Evolutionary conservation across 2,113 vertebrate species (phyloP), one percentile per base, ranked within the genome.

Genomic region (Tapirus terrestris): DNA sequence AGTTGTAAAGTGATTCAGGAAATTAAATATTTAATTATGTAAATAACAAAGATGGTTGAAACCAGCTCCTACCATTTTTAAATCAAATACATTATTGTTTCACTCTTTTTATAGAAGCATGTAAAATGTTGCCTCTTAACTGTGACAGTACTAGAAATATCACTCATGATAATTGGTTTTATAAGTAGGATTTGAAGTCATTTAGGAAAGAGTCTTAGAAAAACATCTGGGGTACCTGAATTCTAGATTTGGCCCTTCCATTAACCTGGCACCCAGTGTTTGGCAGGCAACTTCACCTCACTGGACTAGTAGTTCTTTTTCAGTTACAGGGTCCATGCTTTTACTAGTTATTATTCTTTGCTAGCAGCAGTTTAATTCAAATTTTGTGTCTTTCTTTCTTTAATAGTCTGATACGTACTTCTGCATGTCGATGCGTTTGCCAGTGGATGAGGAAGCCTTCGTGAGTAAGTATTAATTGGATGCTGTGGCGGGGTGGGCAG

Each of bases 321-420:
- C 18, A 29, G 7, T 65, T 36, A 23, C 48, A 20, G 31, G 72
- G 8, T 25, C 12, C 53, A 5, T 36, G 20, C 8, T 80, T 75
- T 61, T 80, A n/a, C 56, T 67, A 39, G 20, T 76, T 91, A 33
- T 31, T 58, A 6, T 33, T 92, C 60, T 18, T 60, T 73, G 89
- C 8, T 91, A 29, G 39, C 18, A 80, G 18, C 45, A 70, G 73
- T 45, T 51, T 45, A 94, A 83, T 96, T 94, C 61, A 25, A 70
- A 81, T 90, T 90, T 65, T 97, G n/a, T 88, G 85, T 83, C 93
- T 93, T 82, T 98, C 58, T 98, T 95, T 98, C 95, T 98, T 85
- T 98, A 98, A 98, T 98, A 99, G 99, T 99, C 99, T 1, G 99
- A 99, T 98, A 99, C 99, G 12, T 99, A 99, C 98, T 98, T 99